Evolutionary conservation across 2,888 invertebrate genomes (phyloP), one percentile per base, ranked within the genome.

Genomic region (Empis livida): DNA sequence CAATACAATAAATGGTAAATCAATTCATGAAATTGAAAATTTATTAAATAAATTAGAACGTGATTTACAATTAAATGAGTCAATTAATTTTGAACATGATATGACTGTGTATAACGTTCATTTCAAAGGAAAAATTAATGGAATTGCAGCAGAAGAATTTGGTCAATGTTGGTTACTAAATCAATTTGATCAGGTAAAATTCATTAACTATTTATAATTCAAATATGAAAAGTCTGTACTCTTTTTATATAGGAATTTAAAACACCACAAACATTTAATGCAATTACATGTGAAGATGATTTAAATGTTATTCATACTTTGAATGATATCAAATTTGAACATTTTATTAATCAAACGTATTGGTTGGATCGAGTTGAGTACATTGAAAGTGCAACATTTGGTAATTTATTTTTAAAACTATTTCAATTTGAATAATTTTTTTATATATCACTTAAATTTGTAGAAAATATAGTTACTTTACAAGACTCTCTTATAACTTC

Each of bases 341-440:
- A 71, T 44, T 58, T 77, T 30, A 55, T 68, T 10, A 55, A 64
- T 31, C 71, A 71, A 44, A 73, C 74, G 44, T 68, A 77, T 47
- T 73, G 74, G 56, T 71, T 71, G 51, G 67, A 71, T 31, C 62
- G 60, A 23, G 56, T 70, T 48, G 77, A 77, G 61, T 60, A 60
- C 5, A 61, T 78, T 31, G 51, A 61, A 37, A 58, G 62, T 13
- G 68, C 66, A 10, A 62, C 59, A 41, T 76, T 78, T 56, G 59
- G 68, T 68, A 53, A 57, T 59, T 47, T 37, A 5, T 10, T 14
- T 14, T 16, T 17, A 32, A 27, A 23, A 31, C 13, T 17, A 46
- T 20, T 13, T 8, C 5, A 32, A 13, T 32, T 10, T 32, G 9
- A 32, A 6, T 5, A 13, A 13, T 13, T 35, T 13, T 13, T 35